Base-by-base conservation (phyloP, 1,140 invertebrate genomes). In the Nautilus pompilius region DNA sequence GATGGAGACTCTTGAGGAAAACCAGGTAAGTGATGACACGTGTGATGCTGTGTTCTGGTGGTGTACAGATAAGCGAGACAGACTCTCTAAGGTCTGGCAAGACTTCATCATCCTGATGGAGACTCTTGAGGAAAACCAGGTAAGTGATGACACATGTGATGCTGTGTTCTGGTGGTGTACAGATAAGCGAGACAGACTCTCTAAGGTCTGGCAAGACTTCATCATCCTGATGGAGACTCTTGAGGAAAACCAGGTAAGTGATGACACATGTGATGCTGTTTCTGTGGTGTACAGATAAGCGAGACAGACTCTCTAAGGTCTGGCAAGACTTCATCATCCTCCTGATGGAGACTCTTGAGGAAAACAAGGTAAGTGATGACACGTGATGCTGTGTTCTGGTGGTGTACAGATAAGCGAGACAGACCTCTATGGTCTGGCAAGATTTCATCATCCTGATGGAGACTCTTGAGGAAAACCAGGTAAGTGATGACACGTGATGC, bases 101-200 rank as follows among this genome's bases (percentile, higher is more conserved):
- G 70, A 76, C 55, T 66, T 71, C 29, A 57, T 78, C 13, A 53
- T 78, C 15, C 48, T 78, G n/a, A 20, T 75, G 17, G 76, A 78
- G 61, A 75, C 71, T 3, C 58, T 78, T 10, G 74, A 78, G 49
- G 76, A 78, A 62, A 78, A 69, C 60, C 74, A 77, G 70, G 75
- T 77, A 48, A 56, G n/a, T 33, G 4, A 24, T 53, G 8, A 49
- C n/a, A n/a, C n/a, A n/a, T n/a, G 66, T 72, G 3, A 61, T 20
- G 20, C 69, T n/a, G 36, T 70, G 20, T 78, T 78, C 60, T 69
- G 67, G 68, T 78, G 76, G 76, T 60, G 45, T 26, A 62, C 49
- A 8, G 26, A 67, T 1, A 24, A 63, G 4, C 22, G 58, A 10
- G 57, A 30, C n/a, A 51, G 59, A 28, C 34, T 71, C 20, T 60